A percentile compares a stretch with the other conserved stretches of the same genome.
These are phyloP conservation scores for Rhinichthys osculus DNA, from an alignment of 2,797 vertebrate genomes.

Conservation along the genomic window DNA sequence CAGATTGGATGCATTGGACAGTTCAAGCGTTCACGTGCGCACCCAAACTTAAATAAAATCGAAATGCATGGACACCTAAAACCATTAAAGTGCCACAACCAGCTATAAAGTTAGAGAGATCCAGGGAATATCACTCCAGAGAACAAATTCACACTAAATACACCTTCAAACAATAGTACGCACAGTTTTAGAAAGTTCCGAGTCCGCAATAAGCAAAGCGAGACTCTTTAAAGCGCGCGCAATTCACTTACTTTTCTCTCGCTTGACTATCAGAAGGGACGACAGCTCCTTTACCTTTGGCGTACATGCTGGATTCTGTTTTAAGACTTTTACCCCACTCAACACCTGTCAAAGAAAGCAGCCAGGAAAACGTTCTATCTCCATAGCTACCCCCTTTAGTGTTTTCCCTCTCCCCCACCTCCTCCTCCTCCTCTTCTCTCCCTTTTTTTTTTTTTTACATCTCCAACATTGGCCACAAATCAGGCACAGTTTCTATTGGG, in stretches of 20 bases:
- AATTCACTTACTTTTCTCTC: conserved; percentile 92
- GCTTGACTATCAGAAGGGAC: conserved; percentile 96
- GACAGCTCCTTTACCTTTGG: conserved; percentile 93
- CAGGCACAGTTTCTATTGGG: conserved; percentile 90
- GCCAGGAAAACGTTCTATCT: conserved; percentile 88
- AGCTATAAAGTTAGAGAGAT: conserved; percentile 66
- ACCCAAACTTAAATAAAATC: conserved; percentile 35
- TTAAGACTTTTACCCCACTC: conserved; percentile 89
- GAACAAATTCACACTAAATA: conserved; percentile 63
- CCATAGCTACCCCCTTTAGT: conserved; percentile 90
- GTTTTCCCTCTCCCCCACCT: conserved; percentile 78
- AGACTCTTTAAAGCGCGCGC: conserved; percentile 62
- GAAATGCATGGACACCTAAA: not conserved
- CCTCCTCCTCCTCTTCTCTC: conserved; percentile 11
- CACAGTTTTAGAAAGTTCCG: conserved; percentile 77
- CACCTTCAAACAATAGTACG: conserved; percentile 74
- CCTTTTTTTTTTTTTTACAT: conserved; percentile 78
- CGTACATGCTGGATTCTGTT: conserved; percentile 93
- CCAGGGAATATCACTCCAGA: conserved; percentile 57
- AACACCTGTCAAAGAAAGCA: conserved; percentile 92
- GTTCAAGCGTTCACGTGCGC: conserved; percentile 29
- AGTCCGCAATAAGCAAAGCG: conserved; percentile 71
- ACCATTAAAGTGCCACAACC: conserved; percentile 20
- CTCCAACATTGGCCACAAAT: conserved; percentile 89
- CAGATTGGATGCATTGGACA: conserved; percentile 5